phyloP scores from a whole-genome alignment of 1,140 invertebrate species.

The Drosophila ironensis region DNA sequence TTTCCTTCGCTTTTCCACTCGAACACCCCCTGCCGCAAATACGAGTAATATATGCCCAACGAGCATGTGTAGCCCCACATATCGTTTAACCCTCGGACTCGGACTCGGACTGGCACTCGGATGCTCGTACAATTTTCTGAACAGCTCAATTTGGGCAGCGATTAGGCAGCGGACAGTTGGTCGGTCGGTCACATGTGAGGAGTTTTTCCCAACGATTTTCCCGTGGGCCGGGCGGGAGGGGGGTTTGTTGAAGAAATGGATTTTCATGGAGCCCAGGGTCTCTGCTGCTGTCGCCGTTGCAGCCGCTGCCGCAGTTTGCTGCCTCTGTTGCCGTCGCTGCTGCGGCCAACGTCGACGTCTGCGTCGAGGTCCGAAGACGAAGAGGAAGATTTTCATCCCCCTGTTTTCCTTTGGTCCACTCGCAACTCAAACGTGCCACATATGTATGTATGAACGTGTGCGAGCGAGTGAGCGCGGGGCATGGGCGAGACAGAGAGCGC shows the following conservation, averaged over 20 bases:
- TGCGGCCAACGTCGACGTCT: conserved; percentile 11
- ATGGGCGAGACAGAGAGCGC: neutral
- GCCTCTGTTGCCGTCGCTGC: conserved; percentile 8
- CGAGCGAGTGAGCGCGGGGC: neutral
- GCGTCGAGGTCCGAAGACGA: conserved; percentile 42
- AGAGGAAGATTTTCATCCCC: conserved; percentile 56
- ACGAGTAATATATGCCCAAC: no score
- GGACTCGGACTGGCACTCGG: no score
- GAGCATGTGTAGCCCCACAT: no score
- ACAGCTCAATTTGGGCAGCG: conserved; percentile 53
- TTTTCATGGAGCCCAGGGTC: conserved; percentile 18
- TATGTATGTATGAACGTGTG: neutral
- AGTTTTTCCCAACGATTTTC: conserved; percentile 10
- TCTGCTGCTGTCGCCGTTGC: neutral
- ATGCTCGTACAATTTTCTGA: no score
- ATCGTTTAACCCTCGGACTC: conserved; percentile 9
- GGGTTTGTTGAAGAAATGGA: neutral
- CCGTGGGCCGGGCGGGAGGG: neutral
- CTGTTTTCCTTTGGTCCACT: conserved; percentile 70
- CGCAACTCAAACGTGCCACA: conserved; percentile 51
- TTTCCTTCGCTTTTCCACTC: no score
- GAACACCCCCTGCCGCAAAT: no score
- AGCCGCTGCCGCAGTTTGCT: neutral
- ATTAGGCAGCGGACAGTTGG: conserved; percentile 38
- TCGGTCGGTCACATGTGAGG: conserved; percentile 1